Conservation (phyloP, 2,888 invertebrate species). For the Rhamnusium bicolor region DNA sequence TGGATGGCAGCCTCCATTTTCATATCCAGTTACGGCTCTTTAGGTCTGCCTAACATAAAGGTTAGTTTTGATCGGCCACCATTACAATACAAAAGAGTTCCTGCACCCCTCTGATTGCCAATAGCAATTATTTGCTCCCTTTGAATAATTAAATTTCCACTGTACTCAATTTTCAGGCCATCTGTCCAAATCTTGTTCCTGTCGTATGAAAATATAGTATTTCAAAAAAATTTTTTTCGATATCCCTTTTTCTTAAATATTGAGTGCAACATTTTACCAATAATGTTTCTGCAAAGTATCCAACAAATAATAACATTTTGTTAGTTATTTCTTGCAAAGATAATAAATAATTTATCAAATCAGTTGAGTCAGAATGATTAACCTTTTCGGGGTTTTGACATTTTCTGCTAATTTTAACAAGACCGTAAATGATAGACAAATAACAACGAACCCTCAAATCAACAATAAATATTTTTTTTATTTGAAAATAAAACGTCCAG, state of each 20-base stretch:
- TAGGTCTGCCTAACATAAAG: slow-evolving; percentile 51
- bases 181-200: slow-evolving; percentile 65
- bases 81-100: slow-evolving; percentile 54
- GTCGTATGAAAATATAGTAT: slow-evolving; percentile 62
- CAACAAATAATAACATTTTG: too few relatives aligned
- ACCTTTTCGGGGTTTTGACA: too few relatives aligned
- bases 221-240: slow-evolving; percentile 56
- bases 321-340: too few relatives aligned
- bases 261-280: background rate
- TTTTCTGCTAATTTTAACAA: too few relatives aligned
- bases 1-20: slow-evolving; percentile 55
- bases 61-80: slow-evolving; percentile 49
- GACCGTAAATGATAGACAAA: too few relatives aligned
- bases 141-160: slow-evolving; percentile 72
- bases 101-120: slow-evolving; percentile 64
- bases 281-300: too few relatives aligned
- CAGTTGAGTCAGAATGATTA: too few relatives aligned
- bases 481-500: too few relatives aligned
- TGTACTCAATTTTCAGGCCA: slow-evolving; percentile 69
- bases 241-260: background rate
- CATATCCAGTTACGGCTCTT: slow-evolving; percentile 51
- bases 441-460: too few relatives aligned
- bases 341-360: too few relatives aligned
- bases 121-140: slow-evolving; percentile 72
- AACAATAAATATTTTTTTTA: too few relatives aligned